These are phyloP conservation scores for Macrosiphum euphorbiae DNA, from an alignment of 2,888 invertebrate genomes.

Conservation along the genomic window DNA sequence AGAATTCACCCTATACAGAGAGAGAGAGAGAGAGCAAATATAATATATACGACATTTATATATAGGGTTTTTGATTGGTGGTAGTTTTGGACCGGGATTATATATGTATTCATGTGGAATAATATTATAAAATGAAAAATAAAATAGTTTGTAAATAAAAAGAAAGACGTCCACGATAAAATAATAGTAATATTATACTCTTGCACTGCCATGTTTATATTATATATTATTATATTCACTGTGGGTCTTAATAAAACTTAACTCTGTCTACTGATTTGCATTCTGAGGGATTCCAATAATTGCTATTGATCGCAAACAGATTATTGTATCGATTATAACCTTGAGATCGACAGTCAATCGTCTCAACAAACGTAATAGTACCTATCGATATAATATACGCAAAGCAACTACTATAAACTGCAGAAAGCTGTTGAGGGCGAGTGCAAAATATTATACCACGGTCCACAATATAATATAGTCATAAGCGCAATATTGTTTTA, in stretches of 20 bases:
- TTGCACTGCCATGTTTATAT: background rate
- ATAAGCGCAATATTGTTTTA: background rate
- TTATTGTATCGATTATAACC: background rate
- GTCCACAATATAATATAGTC: background rate
- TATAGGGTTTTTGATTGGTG: constrained; percentile 17
- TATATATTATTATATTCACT: background rate
- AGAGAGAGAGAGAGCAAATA: background rate
- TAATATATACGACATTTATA: background rate
- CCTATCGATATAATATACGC: background rate
- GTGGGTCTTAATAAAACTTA: background rate
- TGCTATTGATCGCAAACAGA: background rate
- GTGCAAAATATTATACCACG: background rate
- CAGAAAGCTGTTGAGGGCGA: background rate
- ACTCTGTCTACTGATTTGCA: background rate
- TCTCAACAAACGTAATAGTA: background rate
- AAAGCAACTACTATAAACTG: too few relatives aligned
- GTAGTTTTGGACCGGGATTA: background rate
- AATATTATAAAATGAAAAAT: background rate
- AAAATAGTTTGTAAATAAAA: background rate
- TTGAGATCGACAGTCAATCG: background rate
- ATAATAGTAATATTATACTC: background rate
- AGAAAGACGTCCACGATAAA: background rate
- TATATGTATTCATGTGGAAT: background rate
- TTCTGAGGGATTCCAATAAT: background rate
- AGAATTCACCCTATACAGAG: constrained; percentile 46